Evolutionary conservation across 2,113 vertebrate genomes (phyloP).

Genomic region (Apeltes quadracus): DNA sequence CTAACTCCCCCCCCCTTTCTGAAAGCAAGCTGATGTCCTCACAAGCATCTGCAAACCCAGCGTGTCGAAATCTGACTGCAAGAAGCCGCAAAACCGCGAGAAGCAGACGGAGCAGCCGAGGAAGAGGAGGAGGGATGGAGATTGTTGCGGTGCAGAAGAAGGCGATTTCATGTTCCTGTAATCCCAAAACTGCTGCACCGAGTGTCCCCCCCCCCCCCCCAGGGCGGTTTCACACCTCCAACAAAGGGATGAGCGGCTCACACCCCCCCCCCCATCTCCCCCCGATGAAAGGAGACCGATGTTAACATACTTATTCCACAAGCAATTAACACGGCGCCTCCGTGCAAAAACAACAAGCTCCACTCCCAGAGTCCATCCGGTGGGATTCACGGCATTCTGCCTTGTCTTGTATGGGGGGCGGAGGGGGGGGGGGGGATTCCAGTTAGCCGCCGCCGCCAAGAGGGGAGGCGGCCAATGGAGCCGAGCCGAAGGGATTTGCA

Average conservation of each 20-base stretch:
- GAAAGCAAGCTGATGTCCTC: not conserved
- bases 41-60: not conserved
- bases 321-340: constrained; percentile 68
- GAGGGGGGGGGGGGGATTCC: constrained; percentile 37
- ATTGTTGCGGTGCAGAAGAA: constrained; percentile 51
- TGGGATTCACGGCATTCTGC: constrained; percentile 46
- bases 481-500: constrained; percentile 50
- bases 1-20: not conserved
- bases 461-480: constrained; percentile 57
- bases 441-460: constrained; percentile 55
- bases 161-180: constrained; percentile 64
- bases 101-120: not conserved
- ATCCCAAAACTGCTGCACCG: constrained; percentile 55
- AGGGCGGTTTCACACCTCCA: constrained; percentile 65
- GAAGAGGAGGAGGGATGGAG: constrained; percentile 10
- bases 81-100: constrained; percentile 16
- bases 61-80: not conserved
- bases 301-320: constrained; percentile 55
- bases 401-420: constrained; percentile 36
- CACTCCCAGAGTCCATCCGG: constrained; percentile 24
- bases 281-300: constrained; percentile 32
- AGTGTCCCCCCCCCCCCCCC: constrained; percentile 51
- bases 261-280: constrained; percentile 39
- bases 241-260: constrained; percentile 53
- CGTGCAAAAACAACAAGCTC: constrained; percentile 56